Percentiles rank a stretch among this genome's conserved stretches.
Evolutionary conservation across 37 sponge, comb jelly and placozoan species (phyloP).

Genomic region (Amphimedon queenslandica): DNA sequence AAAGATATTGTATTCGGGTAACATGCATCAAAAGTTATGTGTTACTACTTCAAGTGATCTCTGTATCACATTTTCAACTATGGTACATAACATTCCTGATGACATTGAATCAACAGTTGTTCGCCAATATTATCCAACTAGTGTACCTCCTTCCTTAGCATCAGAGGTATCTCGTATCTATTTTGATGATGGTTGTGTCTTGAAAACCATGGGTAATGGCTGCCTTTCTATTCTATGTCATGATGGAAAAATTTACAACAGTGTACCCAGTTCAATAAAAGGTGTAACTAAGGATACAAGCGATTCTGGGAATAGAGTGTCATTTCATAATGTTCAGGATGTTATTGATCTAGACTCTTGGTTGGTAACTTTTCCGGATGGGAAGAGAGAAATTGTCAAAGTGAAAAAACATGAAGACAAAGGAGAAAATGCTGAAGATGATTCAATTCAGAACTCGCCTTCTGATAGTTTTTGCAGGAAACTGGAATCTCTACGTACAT

Average conservation of each 20-base stretch:
- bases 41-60: slow-evolving; percentile 47
- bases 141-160: no score
- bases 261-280: slow-evolving; percentile 7
- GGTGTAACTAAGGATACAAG: background rate
- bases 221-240: slow-evolving; percentile 28
- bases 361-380: slow-evolving; percentile 39
- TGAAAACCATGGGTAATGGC: slow-evolving; percentile 28
- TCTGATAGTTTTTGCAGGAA: no score
- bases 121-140: no score
- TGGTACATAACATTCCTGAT: no score
- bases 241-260: slow-evolving; percentile 42
- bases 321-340: background rate
- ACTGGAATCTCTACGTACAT: slow-evolving; percentile 20
- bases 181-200: slow-evolving; percentile 52
- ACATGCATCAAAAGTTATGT: slow-evolving; percentile 58
- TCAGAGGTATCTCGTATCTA: slow-evolving; percentile 1
- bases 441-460: background rate
- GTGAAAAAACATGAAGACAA: background rate
- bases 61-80: slow-evolving; percentile 21
- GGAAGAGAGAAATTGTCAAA: slow-evolving; percentile 10
- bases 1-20: background rate
- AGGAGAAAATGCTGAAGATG: background rate
- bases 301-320: background rate
- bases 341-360: background rate
- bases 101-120: no score